Evolutionary conservation across 2,797 vertebrate species (phyloP).

Genomic region (Caiman crocodilus): DNA sequence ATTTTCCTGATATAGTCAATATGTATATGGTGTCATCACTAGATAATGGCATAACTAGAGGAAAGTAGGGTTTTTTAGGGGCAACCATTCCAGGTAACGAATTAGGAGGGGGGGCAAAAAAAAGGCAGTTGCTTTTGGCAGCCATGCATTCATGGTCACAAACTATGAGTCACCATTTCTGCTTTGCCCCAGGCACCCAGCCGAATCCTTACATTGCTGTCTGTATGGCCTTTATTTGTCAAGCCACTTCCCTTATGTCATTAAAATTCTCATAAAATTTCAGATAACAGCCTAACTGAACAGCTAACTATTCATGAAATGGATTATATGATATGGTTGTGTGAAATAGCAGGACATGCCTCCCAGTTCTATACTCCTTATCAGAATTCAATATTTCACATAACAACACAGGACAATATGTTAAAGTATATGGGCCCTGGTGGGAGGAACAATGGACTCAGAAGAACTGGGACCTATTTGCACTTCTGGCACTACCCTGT

Average conservation of each 20-base stretch:
- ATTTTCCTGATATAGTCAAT: not conserved
- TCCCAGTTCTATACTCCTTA: not conserved
- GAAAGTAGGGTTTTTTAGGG: too few relatives aligned
- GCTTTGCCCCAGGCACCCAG: too few relatives aligned
- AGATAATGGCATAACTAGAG: too few relatives aligned
- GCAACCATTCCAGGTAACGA: too few relatives aligned
- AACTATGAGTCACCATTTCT: too few relatives aligned
- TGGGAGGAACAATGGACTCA: not conserved
- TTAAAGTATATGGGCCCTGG: accelerated
- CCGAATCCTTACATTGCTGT: too few relatives aligned
- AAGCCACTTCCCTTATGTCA: not conserved
- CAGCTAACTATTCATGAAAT: too few relatives aligned
- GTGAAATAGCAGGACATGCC: not conserved
- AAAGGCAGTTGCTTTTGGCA: too few relatives aligned
- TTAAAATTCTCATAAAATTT: not conserved
- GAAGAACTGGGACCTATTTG: not conserved
- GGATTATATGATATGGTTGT: not conserved
- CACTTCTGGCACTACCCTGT: not conserved
- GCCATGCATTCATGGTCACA: too few relatives aligned
- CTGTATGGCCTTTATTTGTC: not conserved
- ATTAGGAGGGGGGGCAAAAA: too few relatives aligned
- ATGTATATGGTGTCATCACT: too few relatives aligned
- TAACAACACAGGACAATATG: not conserved
- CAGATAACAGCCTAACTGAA: not conserved
- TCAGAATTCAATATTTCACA: too few relatives aligned